Conservation (phyloP, 2,888 invertebrate species). For the Volucella zonaria region DNA sequence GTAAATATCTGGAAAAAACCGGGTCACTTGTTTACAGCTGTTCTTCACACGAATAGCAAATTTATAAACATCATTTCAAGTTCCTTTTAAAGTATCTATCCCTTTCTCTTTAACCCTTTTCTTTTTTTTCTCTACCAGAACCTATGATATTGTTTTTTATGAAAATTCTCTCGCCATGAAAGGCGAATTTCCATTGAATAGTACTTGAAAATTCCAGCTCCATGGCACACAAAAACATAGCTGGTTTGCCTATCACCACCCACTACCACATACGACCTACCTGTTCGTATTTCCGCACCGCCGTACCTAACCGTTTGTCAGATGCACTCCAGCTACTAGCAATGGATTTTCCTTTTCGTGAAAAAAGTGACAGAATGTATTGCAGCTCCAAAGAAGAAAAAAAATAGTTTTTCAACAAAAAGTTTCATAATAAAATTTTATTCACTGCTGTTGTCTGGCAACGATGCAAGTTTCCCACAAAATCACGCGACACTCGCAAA, state of each 20-base stretch:
- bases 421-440: slow-evolving; percentile 72
- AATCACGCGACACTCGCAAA: slow-evolving; percentile 46
- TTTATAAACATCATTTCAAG: slow-evolving; percentile 43
- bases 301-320: slow-evolving; percentile 67
- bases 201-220: slow-evolving; percentile 54
- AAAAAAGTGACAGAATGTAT: slow-evolving; percentile 41
- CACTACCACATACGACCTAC: slow-evolving; percentile 43
- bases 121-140: neutral
- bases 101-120: slow-evolving; percentile 22
- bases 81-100: slow-evolving; percentile 52
- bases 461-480: slow-evolving; percentile 65
- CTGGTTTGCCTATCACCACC: neutral
- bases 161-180: slow-evolving; percentile 27
- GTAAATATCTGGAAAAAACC: slow-evolving; percentile 12
- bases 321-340: slow-evolving; percentile 47
- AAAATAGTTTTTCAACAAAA: slow-evolving; percentile 37
- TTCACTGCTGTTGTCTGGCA: slow-evolving; percentile 70
- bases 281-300: slow-evolving; percentile 59
- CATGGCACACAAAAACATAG: slow-evolving; percentile 44
- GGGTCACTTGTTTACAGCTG: slow-evolving; percentile 35
- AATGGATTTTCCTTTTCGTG: slow-evolving; percentile 43
- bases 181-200: slow-evolving; percentile 51
- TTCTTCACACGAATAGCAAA: slow-evolving; percentile 31
- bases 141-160: slow-evolving; percentile 15
- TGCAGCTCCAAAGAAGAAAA: slow-evolving; percentile 27